Conservation (phyloP, 92 coral and sea anemone species). For the Meandrina meandrites region DNA sequence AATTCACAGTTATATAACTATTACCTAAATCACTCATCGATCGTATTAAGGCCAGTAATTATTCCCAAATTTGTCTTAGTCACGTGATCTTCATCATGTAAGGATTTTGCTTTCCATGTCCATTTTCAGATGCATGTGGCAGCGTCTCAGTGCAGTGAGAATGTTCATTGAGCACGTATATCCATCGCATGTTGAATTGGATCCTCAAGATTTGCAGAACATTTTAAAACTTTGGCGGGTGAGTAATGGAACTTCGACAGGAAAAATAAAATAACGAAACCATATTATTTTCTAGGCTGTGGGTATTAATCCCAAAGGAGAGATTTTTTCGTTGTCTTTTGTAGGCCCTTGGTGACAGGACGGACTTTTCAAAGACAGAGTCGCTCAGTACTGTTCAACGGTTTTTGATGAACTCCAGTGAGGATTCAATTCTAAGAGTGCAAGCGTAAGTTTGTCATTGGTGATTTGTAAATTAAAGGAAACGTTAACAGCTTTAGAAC, state of each 20-base stretch:
- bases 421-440: slow-evolving; percentile 5
- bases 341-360: slow-evolving; percentile 65
- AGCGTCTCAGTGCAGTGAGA: slow-evolving; percentile 63
- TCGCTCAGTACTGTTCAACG: slow-evolving; percentile 64
- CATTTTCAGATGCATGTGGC: slow-evolving; percentile 61
- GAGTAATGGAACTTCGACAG: not conserved
- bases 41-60: no score
- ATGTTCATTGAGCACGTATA: slow-evolving; percentile 67
- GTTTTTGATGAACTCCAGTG: slow-evolving; percentile 68
- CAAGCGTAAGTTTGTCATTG: slow-evolving; percentile 10
- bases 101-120: not conserved
- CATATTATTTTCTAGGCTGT: no score
- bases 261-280: not conserved
- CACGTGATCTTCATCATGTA: not conserved
- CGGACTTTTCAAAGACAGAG: slow-evolving; percentile 63
- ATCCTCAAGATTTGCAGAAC: slow-evolving; percentile 31
- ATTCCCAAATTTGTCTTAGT: not conserved
- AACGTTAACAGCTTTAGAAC: not conserved
- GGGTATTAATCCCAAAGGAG: no score
- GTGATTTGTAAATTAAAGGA: no score
- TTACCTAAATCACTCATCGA: no score
- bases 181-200: not conserved
- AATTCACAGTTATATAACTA: no score
- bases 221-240: slow-evolving; percentile 62
- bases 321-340: not conserved